Evolutionary conservation across 2,797 vertebrate species (phyloP).

Genomic region (Sebastes nivosus): DNA sequence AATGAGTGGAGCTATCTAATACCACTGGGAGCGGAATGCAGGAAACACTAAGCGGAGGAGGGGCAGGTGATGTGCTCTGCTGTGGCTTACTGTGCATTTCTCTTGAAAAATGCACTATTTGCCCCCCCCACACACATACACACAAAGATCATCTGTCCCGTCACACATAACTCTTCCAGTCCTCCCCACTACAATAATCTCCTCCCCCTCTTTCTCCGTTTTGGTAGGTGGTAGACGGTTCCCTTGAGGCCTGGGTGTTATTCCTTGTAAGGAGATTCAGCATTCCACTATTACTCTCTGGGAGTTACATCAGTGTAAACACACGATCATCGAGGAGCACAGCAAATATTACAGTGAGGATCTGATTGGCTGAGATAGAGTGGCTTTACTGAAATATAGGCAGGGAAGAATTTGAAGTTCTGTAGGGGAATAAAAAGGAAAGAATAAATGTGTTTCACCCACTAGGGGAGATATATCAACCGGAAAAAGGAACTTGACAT

Average conservation of each 20-base stretch:
- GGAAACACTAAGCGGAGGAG: conserved; percentile 54
- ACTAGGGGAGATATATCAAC: conserved; percentile 45
- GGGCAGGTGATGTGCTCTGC: conserved; percentile 42
- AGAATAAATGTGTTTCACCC: conserved; percentile 20
- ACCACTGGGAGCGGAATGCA: conserved; percentile 57
- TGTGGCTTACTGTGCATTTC: conserved; percentile 52
- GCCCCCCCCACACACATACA: conserved; percentile 2
- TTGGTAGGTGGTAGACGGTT: conserved; percentile 49
- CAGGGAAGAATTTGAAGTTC: background rate
- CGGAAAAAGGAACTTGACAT: conserved; percentile 53
- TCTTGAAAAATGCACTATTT: conserved; percentile 35
- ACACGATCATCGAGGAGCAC: conserved; percentile 16
- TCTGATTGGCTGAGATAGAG: background rate
- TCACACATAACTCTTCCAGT: conserved; percentile 36
- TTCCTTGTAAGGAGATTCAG: conserved; percentile 79
- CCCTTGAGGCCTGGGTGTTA: conserved; percentile 62
- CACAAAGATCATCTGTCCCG: conserved; percentile 40
- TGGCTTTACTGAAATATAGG: conserved; percentile 1
- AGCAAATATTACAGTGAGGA: background rate
- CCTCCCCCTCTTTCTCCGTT: conserved; percentile 47
- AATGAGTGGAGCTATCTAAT: conserved; percentile 53
- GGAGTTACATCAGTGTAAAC: conserved; percentile 56
- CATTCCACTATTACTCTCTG: conserved; percentile 66
- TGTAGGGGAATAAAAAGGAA: conserved; percentile 11
- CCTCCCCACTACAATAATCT: conserved; percentile 54